phyloP scores from a whole-genome alignment of 30 jellyfish, hydroid and myxozoan genomes.

The Hydractinia symbiolongicarpus region DNA sequence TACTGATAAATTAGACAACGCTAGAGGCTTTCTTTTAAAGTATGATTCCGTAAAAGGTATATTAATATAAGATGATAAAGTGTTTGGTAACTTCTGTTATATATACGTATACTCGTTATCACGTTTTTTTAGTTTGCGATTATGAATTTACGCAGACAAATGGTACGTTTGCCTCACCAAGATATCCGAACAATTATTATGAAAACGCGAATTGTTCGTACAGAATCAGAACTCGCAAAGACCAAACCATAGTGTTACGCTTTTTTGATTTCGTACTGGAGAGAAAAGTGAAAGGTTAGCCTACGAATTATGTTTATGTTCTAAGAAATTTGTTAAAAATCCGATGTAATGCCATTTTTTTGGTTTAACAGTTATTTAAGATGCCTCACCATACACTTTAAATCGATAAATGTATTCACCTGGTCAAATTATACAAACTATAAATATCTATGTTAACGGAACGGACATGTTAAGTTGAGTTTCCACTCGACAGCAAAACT shows the following conservation, averaged over 20 bases:
- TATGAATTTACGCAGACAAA: slow-evolving; percentile 23
- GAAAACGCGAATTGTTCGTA: slow-evolving; percentile 76
- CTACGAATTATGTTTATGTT: background rate
- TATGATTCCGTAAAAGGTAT: slow-evolving; percentile 65
- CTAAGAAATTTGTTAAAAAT: background rate
- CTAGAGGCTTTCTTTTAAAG: slow-evolving; percentile 52
- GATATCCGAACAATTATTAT: slow-evolving; percentile 57
- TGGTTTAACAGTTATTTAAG: too few relatives aligned
- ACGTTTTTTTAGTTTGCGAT: slow-evolving; percentile 46
- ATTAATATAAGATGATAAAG: background rate
- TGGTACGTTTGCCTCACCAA: slow-evolving; percentile 70
- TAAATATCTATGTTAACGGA: too few relatives aligned
- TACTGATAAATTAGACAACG: slow-evolving; percentile 33
- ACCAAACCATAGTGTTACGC: slow-evolving; percentile 23
- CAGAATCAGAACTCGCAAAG: slow-evolving; percentile 41
- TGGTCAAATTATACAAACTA: too few relatives aligned
- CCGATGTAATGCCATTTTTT: too few relatives aligned
- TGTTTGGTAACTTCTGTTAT: too few relatives aligned
- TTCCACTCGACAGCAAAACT: background rate
- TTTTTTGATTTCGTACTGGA: slow-evolving; percentile 58
- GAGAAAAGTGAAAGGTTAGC: slow-evolving; percentile 40
- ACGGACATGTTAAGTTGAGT: background rate
- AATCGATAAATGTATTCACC: too few relatives aligned
- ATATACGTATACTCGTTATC: too few relatives aligned
- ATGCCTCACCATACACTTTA: too few relatives aligned